Percentiles rank a stretch among this genome's conserved stretches.
These are phyloP conservation scores for Bombus superbus DNA, from an alignment of 1,140 invertebrate species.

Conservation along the genomic window DNA sequence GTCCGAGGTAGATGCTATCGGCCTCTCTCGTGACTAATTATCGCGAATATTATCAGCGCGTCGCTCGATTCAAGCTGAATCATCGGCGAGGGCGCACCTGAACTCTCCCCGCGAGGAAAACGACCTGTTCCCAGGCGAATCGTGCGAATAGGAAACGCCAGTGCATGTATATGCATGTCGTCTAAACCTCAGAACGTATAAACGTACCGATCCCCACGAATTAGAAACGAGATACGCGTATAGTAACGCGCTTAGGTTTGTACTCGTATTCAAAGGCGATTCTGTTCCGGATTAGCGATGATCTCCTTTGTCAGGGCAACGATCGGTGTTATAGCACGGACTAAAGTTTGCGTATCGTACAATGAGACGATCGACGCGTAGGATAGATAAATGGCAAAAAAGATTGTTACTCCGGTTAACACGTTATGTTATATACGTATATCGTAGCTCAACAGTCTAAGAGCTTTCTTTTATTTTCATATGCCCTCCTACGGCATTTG, in stretches of 20 bases:
- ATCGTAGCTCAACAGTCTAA: too few species aligned
- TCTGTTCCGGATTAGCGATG: constrained; percentile 37
- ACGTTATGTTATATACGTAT: too few species aligned
- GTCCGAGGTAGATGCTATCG: constrained; percentile 32
- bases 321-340: neutral
- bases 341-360: neutral
- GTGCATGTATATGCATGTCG: constrained; percentile 8
- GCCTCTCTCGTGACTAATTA: constrained; percentile 39
- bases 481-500: too few species aligned
- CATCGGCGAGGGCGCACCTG: constrained; percentile 23
- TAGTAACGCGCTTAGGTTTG: constrained; percentile 40
- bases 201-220: constrained; percentile 39
- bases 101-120: constrained; percentile 27
- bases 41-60: constrained; percentile 47
- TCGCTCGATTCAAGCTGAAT: constrained; percentile 37
- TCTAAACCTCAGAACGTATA: constrained; percentile 26
- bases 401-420: neutral
- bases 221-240: constrained; percentile 39
- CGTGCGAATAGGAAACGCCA: constrained; percentile 36
- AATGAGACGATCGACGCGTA: neutral
- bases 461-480: too few species aligned
- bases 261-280: constrained; percentile 19
- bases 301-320: constrained; percentile 29
- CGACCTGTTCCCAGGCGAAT: constrained; percentile 33
- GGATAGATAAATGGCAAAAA: neutral